Evolutionary conservation across 2,888 invertebrate genomes (phyloP).

Genomic region (Hirtodrosophila cameraria): DNA sequence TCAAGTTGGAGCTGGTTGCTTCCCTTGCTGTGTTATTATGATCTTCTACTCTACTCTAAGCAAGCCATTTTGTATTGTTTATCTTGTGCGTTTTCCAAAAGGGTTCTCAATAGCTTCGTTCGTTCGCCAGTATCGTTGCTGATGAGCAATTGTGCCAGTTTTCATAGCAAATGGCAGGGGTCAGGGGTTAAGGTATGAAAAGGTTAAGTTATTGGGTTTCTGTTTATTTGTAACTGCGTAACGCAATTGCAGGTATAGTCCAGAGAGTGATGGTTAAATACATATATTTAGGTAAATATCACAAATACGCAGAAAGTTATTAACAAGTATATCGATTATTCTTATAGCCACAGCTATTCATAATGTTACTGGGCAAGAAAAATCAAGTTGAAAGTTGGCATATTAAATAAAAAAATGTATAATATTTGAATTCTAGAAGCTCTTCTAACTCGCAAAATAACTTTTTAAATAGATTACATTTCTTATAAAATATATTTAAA

Average conservation of each 20-base stretch:
- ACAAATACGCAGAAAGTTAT: no score
- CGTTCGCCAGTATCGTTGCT: slow-evolving; percentile 7
- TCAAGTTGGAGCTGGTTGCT: slow-evolving; percentile 1
- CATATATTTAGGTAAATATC: no score
- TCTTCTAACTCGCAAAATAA: no score
- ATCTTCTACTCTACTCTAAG: slow-evolving; percentile 10
- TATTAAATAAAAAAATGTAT: no score
- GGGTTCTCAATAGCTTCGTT: slow-evolving; percentile 21
- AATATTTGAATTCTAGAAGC: no score
- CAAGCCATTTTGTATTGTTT: slow-evolving; percentile 49
- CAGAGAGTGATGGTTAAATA: no score
- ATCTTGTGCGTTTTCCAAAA: slow-evolving; percentile 43
- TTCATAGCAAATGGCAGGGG: slow-evolving; percentile 3
- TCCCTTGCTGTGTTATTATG: slow-evolving; percentile 1
- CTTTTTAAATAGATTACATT: no score
- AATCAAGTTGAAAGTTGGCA: no score
- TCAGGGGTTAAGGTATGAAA: neutral
- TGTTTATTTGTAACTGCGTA: neutral
- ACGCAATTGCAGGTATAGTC: neutral
- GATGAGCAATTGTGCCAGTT: slow-evolving; percentile 57
- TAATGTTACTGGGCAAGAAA: no score
- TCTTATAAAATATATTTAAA: neutral
- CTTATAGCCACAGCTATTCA: no score
- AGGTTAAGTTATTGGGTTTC: slow-evolving; percentile 1
- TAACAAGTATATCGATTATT: no score